A percentile compares a stretch with the other conserved stretches of the same genome.
These are phyloP conservation scores for Jacana jacana DNA, from an alignment of 2,113 vertebrate species.

Conservation along the genomic window DNA sequence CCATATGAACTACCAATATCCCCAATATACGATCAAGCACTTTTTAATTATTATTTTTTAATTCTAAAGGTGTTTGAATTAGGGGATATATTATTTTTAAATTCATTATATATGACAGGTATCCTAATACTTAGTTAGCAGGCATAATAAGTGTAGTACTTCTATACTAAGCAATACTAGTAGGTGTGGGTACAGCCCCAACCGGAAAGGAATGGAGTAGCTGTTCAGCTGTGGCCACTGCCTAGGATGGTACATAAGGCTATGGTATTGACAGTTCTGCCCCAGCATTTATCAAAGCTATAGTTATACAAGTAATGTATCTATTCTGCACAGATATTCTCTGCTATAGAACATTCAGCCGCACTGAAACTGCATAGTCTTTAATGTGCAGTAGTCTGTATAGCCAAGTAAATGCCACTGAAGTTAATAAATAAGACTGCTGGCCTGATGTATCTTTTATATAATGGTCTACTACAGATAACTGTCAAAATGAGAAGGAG, in stretches of 20 bases:
- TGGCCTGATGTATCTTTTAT: not conserved
- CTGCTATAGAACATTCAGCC: not conserved
- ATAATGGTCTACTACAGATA: not conserved
- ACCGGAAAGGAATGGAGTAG: not conserved
- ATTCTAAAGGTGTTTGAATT: not conserved
- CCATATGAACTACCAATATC: not conserved
- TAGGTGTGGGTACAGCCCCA: not conserved
- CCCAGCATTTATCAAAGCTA: not conserved
- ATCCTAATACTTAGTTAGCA: not conserved
- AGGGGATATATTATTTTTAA: not conserved
- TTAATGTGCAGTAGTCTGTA: not conserved
- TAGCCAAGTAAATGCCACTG: not conserved
- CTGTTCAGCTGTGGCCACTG: not conserved
- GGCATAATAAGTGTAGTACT: not conserved
- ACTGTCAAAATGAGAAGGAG: not conserved
- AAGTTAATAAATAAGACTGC: not conserved
- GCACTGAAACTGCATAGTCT: not conserved
- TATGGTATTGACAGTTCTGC: not conserved
- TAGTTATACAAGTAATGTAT: not conserved
- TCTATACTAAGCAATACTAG: not conserved
- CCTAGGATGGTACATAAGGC: not conserved
- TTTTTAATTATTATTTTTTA: not conserved
- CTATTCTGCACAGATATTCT: not conserved
- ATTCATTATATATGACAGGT: not conserved
- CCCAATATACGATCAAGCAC: not conserved